Evolutionary conservation across 2,797 vertebrate genomes (phyloP).

Genomic region (Sorex maritimensis): DNA sequence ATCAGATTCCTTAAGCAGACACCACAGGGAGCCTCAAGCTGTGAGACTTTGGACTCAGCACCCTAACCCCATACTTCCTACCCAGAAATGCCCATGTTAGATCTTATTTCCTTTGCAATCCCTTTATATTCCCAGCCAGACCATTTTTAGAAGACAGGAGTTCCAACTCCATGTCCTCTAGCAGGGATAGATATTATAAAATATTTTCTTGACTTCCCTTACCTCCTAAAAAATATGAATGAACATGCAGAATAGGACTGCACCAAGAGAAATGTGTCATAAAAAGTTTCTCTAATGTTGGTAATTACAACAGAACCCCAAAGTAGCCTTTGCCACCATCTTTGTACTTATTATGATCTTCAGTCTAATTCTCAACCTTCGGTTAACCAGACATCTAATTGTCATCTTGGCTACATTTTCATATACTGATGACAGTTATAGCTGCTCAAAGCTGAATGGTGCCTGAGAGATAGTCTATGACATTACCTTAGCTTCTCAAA

Average conservation of each 20-base stretch:
- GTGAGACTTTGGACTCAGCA: neutral
- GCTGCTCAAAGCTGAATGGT: neutral
- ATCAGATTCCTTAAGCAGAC: neutral
- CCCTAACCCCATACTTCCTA: neutral
- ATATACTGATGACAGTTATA: neutral
- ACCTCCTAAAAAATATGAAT: neutral
- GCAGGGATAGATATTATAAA: conserved; percentile 1
- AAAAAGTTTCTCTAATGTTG: neutral
- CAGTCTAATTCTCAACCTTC: conserved; percentile 64
- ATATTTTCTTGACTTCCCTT: conserved; percentile 8
- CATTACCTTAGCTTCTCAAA: neutral
- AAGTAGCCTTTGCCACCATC: conserved; percentile 10
- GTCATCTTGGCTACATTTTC: conserved; percentile 14
- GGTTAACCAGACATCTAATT: conserved; percentile 54
- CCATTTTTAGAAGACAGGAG: conserved; percentile 38
- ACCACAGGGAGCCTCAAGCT: neutral
- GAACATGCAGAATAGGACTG: neutral
- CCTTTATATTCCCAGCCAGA: conserved; percentile 14
- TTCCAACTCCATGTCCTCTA: conserved; percentile 36
- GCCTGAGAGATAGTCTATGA: neutral
- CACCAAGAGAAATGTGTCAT: neutral
- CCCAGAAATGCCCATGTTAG: neutral
- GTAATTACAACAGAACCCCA: neutral
- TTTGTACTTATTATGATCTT: conserved; percentile 40
- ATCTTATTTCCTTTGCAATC: neutral